Conservation (phyloP, 2,113 vertebrate genomes). For the Ammodytes marinus region DNA sequence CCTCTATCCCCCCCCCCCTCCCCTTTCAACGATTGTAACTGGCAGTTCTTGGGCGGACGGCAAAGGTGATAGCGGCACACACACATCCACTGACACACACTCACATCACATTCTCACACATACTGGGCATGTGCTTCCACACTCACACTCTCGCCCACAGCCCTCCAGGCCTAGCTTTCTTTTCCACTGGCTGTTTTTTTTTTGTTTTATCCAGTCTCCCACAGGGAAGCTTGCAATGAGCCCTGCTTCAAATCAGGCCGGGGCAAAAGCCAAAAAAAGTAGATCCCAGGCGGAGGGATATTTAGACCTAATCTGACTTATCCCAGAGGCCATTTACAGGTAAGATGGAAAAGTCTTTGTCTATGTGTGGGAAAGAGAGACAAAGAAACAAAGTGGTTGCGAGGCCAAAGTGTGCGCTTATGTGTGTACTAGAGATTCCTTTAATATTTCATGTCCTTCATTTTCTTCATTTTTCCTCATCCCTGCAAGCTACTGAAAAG, state of each 20-base stretch:
- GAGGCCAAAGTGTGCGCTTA: neutral
- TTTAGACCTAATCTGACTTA: conserved; percentile 68
- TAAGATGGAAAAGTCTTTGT: conserved; percentile 34
- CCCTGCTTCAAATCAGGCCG: conserved; percentile 64
- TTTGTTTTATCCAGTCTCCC: conserved; percentile 60
- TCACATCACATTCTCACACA: conserved; percentile 47
- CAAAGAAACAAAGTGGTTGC: conserved; percentile 16
- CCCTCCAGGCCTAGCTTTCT: conserved; percentile 36
- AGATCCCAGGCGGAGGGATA: conserved; percentile 60
- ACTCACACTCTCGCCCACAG: conserved; percentile 17
- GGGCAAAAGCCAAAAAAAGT: conserved; percentile 72
- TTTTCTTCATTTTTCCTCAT: neutral
- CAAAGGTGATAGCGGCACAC: conserved; percentile 59
- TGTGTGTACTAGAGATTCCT: conserved; percentile 23
- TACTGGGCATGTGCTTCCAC: conserved; percentile 32
- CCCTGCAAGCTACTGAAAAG: conserved; percentile 16
- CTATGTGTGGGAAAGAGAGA: conserved; percentile 19
- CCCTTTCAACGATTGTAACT: conserved; percentile 56
- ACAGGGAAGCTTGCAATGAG: conserved; percentile 62
- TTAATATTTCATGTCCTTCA: conserved; percentile 58
- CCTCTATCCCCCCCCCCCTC: conserved; percentile 61
- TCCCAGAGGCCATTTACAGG: conserved; percentile 60
- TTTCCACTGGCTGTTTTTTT: conserved; percentile 62
- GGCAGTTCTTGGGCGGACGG: conserved; percentile 47
- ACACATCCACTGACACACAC: conserved; percentile 36